Evolutionary conservation across 2,797 vertebrate species (phyloP).

Genomic region (Hyperoplus lanceolatus): DNA sequence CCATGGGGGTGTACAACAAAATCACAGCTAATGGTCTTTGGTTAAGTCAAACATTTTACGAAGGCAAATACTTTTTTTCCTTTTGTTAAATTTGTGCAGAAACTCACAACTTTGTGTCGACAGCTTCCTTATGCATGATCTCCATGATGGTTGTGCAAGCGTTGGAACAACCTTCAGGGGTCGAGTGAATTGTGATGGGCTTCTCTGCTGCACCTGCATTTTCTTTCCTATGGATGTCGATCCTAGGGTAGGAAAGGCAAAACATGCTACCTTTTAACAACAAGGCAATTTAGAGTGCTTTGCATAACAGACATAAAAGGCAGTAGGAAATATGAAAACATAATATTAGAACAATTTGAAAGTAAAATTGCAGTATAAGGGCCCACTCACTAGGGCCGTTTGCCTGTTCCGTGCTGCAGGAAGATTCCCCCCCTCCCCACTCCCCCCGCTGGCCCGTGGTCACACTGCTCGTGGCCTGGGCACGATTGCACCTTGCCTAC

Average conservation of each 20-base stretch:
- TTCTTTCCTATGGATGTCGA: slow-evolving; percentile 99
- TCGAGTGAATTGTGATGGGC: slow-evolving; percentile 98
- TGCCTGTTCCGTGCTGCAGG: too few species aligned
- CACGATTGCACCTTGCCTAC: too few species aligned
- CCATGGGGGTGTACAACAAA: background rate
- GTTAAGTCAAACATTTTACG: background rate
- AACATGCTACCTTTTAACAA: background rate
- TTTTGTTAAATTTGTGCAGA: background rate
- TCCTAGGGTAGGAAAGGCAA: slow-evolving; percentile 80
- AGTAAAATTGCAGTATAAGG: too few species aligned
- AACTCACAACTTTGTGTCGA: slow-evolving; percentile 98
- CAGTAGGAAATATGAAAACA: too few species aligned
- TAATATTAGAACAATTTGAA: too few species aligned
- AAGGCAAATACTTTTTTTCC: too few species aligned
- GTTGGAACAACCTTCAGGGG: slow-evolving; percentile 95
- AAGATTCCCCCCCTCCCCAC: too few species aligned
- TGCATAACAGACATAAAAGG: background rate
- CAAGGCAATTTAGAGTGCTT: background rate
- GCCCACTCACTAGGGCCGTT: too few species aligned
- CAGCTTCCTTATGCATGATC: slow-evolving; percentile 99
- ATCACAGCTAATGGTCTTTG: background rate
- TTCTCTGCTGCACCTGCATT: slow-evolving; percentile 98
- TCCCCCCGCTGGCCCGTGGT: too few species aligned
- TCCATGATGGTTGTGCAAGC: slow-evolving; percentile 98
- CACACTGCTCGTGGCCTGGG: too few species aligned